Conservation (phyloP, 2,797 vertebrate genomes). For the Sardinella longiceps region DNA sequence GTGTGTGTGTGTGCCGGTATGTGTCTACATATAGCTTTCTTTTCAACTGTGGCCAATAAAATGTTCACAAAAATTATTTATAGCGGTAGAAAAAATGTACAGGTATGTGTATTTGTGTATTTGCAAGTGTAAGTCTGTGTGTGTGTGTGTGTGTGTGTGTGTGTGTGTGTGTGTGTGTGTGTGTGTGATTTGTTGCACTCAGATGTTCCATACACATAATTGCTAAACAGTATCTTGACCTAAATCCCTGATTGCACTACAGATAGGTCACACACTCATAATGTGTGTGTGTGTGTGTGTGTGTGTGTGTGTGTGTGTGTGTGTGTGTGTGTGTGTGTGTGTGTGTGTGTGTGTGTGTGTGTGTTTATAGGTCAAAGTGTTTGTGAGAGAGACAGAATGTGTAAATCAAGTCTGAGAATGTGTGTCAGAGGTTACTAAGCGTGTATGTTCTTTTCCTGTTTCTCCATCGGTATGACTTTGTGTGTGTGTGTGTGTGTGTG, state of each 20-base stretch:
- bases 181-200: background rate
- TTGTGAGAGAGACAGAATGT: background rate
- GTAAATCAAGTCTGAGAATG: constrained; percentile 1
- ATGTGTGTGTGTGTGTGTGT: background rate
- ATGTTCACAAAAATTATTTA: background rate
- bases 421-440: background rate
- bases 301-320: constrained; percentile 2
- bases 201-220: background rate
- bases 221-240: background rate
- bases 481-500: background rate
- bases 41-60: background rate
- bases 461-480: background rate
- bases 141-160: background rate
- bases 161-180: background rate
- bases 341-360: background rate
- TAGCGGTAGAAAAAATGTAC: background rate
- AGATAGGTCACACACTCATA: too few relatives aligned
- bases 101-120: background rate
- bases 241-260: background rate
- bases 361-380: background rate
- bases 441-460: background rate
- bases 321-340: background rate
- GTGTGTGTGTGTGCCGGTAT: background rate
- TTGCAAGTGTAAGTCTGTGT: background rate
- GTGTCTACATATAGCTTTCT: background rate